A percentile compares a stretch with the other conserved stretches of the same genome.
phyloP scores from a whole-genome alignment of 2,797 vertebrate genomes.

The Spea hammondii region DNA sequence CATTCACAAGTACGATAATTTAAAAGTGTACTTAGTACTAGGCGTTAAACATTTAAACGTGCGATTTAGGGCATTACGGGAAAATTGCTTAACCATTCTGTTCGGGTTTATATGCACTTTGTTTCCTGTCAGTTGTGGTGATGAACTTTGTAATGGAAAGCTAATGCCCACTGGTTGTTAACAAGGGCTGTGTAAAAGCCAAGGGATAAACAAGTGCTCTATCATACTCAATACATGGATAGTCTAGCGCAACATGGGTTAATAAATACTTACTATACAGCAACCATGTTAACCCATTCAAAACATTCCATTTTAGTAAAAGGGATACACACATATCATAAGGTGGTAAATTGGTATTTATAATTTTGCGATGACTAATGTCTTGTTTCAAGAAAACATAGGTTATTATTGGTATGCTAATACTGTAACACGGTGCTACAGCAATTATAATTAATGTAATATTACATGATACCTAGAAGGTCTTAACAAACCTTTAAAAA shows the following conservation, averaged over 20 bases:
- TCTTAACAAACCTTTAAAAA: too few relatives aligned
- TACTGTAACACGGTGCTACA: too few relatives aligned
- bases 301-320: background rate
- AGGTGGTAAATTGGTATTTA: too few relatives aligned
- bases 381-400: too few relatives aligned
- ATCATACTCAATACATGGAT: slow-evolving; percentile 33
- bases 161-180: slow-evolving; percentile 35
- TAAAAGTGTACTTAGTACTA: slow-evolving; percentile 55
- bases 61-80: slow-evolving; percentile 54
- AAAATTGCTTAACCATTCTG: slow-evolving; percentile 53
- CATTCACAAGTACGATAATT: slow-evolving; percentile 48
- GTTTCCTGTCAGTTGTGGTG: slow-evolving; percentile 53
- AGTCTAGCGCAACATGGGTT: slow-evolving; percentile 8
- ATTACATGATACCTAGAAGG: too few relatives aligned
- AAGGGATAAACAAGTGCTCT: slow-evolving; percentile 37
- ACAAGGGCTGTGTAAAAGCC: slow-evolving; percentile 36
- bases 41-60: slow-evolving; percentile 55
- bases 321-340: too few relatives aligned
- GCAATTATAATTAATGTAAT: too few relatives aligned
- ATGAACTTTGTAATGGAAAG: slow-evolving; percentile 57
- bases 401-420: too few relatives aligned
- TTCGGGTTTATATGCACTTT: slow-evolving; percentile 54
- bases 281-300: slow-evolving; percentile 14
- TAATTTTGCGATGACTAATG: too few relatives aligned
- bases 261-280: slow-evolving; percentile 12